Base-by-base conservation (phyloP, 92 coral and sea anemone genomes). In the Epizoanthus stellaris region DNA sequence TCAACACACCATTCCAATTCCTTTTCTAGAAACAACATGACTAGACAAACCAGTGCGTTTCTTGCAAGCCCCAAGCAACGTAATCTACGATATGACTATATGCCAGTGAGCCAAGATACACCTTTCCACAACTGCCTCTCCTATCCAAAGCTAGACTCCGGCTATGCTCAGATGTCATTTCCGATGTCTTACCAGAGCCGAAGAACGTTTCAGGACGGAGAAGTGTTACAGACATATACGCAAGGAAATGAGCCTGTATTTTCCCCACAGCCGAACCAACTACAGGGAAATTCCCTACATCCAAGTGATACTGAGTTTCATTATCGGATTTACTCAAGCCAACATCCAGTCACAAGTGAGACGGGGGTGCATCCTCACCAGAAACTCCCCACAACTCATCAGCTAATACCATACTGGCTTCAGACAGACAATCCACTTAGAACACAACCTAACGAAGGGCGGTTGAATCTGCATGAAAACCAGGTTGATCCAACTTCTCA, bases 321-420 rank as follows among this genome's bases (percentile, higher is more conserved):
- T 17, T 63, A 62, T 79, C 21, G 65, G 6, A 42, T 23, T 21
- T 5, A 62, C 25, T 42, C 53, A 9, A 21, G 5, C 30, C 59
- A 45, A 20, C 11, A 19, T 59, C 17, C 13, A 11, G 7, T 21
- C 3, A 16, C 72, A 20, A 0, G 20, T 43, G 36, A 39, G 68
- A 38, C 23, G 25, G 49, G 8, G 34, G 15, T 38, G 14, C n/a
- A 39, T 38, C 20, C 17, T 19, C 20, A 47, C 1, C 62, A 62
- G 23, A 34, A 60, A 15, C 15, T 39, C 47, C 8, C 38, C 72
- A 12, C 54, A 5, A 43, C 59, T 10, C 70, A 39, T 2, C 67
- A 45, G 38, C 54, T 42, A 39, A 63, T 63, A 63, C 83, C 20
- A 21, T 63, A 79, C 61, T 79, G 83, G 83, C 71, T 79, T 11